phyloP scores from a whole-genome alignment of 2,113 vertebrate genomes.

The Aldabrachelys gigantea region DNA sequence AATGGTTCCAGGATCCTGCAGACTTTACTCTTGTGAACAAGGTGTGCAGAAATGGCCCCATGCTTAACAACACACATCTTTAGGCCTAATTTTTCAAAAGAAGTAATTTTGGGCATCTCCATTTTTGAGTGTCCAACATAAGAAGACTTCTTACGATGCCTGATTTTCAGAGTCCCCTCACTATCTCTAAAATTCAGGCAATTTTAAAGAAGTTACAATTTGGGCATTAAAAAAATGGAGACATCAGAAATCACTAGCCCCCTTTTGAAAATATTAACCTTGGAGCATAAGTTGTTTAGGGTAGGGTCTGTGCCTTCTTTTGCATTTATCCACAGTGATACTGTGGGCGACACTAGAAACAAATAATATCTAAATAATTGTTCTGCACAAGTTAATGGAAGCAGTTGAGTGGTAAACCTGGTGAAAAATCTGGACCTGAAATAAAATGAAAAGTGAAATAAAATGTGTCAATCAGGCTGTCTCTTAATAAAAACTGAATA shows the following conservation, averaged over 20 bases:
- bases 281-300: background rate
- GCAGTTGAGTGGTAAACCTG: conserved; percentile 9
- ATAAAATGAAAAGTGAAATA: conserved; percentile 25
- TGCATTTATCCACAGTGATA: background rate
- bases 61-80: background rate
- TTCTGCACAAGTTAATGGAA: conserved; percentile 19
- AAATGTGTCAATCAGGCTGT: background rate
- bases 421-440: conserved; percentile 44
- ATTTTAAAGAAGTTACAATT: background rate
- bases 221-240: background rate
- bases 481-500: conserved; percentile 72
- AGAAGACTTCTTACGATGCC: background rate
- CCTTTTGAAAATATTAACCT: background rate
- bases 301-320: background rate
- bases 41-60: background rate
- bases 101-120: rapidly evolving
- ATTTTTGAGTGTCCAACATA: background rate
- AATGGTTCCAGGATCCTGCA: background rate
- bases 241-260: background rate
- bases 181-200: background rate
- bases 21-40: background rate
- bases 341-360: background rate
- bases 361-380: conserved; percentile 39
- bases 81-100: background rate
- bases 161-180: background rate